Conservation (phyloP, 1,140 invertebrate species). For the Drosophila murphyi region DNA sequence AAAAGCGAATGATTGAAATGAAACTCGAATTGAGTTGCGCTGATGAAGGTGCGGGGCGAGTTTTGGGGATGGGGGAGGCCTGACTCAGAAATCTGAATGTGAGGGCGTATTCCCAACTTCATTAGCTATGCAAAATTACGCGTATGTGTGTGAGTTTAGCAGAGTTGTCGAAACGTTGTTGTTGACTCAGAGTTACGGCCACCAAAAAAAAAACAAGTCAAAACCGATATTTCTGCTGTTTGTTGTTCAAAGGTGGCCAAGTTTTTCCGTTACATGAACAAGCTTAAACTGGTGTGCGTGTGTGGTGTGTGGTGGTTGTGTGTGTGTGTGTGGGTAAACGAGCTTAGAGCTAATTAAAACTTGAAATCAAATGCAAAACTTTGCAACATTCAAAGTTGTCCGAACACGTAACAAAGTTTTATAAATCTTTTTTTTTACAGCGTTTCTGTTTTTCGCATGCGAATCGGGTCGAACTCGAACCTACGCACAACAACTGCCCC, state of each 20-base stretch:
- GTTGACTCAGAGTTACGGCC: conserved; percentile 25
- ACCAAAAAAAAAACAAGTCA: too few species aligned
- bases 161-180: background rate
- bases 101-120: conserved; percentile 47
- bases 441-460: conserved; percentile 10
- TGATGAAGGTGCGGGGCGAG: background rate
- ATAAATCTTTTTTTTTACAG: conserved; percentile 22
- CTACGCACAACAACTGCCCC: conserved; percentile 35
- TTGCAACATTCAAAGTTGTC: conserved; percentile 49
- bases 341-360: conserved; percentile 81
- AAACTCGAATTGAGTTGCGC: conserved; percentile 1
- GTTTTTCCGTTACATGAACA: conserved; percentile 70
- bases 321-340: conserved; percentile 65
- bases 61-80: background rate
- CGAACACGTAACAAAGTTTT: conserved; percentile 36
- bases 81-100: conserved; percentile 6
- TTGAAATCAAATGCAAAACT: conserved; percentile 39
- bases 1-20: background rate
- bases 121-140: conserved; percentile 44
- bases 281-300: conserved; percentile 14
- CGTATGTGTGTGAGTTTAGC: too few species aligned
- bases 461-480: conserved; percentile 9
- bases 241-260: conserved; percentile 23
- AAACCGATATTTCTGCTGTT: background rate
- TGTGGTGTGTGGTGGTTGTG: conserved; percentile 30